Percentiles rank a stretch among this genome's conserved stretches.
Conservation (phyloP, 2,888 invertebrate genomes). For the Hetaerina titia region DNA sequence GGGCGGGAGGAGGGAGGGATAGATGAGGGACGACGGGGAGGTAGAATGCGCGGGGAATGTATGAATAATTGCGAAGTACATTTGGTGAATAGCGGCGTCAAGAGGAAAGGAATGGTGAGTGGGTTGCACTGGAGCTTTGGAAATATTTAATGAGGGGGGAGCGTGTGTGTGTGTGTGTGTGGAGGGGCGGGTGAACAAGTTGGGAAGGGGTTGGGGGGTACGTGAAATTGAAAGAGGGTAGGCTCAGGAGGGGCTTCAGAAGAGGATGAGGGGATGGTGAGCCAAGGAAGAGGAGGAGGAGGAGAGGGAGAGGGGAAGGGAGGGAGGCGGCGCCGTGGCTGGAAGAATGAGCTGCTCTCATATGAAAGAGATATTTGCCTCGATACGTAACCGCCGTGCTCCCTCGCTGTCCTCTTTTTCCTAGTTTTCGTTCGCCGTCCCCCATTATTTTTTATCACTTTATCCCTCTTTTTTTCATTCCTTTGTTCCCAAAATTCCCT, state of each 20-base stretch:
- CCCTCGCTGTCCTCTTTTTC: neutral
- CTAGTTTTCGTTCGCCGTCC: no score
- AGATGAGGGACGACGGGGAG: neutral
- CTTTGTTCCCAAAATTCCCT: no score
- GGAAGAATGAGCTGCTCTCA: no score
- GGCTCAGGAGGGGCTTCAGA: no score
- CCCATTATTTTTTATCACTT: no score
- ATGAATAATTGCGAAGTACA: conserved; percentile 53
- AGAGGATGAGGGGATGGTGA: neutral
- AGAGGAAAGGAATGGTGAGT: conserved; percentile 25
- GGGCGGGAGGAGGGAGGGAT: neutral
- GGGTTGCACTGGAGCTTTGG: conserved; percentile 33
- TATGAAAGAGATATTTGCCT: neutral
- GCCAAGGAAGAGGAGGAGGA: neutral
- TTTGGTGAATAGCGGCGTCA: neutral
- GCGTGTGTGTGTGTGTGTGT: neutral
- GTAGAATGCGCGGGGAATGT: neutral
- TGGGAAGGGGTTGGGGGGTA: neutral
- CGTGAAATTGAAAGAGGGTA: no score
- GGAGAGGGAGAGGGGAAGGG: neutral
- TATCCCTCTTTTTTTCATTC: no score
- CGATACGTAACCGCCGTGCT: neutral
- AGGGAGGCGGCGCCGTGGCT: neutral
- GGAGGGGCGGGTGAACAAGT: neutral
- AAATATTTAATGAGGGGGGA: conserved; percentile 50